These are phyloP conservation scores for Cydia splendana DNA, from an alignment of 1,140 invertebrate genomes.

Conservation along the genomic window DNA sequence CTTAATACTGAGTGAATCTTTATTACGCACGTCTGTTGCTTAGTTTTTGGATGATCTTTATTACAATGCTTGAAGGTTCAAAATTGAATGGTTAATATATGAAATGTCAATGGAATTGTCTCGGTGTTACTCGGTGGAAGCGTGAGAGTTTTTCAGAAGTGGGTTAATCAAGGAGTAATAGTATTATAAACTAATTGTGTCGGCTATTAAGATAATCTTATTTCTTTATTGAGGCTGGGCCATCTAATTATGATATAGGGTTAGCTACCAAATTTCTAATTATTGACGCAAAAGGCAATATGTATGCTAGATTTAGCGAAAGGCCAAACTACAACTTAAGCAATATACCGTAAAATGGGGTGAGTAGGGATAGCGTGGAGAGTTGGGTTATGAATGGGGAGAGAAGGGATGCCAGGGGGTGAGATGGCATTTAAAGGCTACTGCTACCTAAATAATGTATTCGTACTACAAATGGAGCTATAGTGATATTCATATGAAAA, in stretches of 20 bases:
- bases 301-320: too few relatives aligned
- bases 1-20: slow-evolving; percentile 15
- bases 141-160: not conserved
- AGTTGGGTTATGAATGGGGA: too few relatives aligned
- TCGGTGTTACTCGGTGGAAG: not conserved
- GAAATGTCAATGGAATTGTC: not conserved
- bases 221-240: not conserved
- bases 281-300: too few relatives aligned
- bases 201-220: not conserved
- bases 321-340: too few relatives aligned
- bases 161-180: not conserved
- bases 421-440: too few relatives aligned
- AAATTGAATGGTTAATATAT: not conserved
- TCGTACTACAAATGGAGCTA: too few relatives aligned
- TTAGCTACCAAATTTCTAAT: too few relatives aligned
- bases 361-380: too few relatives aligned
- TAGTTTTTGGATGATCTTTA: not conserved
- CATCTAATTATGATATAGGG: not conserved
- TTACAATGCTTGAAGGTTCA: not conserved
- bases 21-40: not conserved
- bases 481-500: too few relatives aligned
- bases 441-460: too few relatives aligned
- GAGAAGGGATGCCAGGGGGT: too few relatives aligned
- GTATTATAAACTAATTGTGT: not conserved
- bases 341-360: too few relatives aligned